Percentiles rank a stretch among this genome's conserved stretches.
Conservation (phyloP, 2,797 vertebrate species). For the Danio tinwini region DNA sequence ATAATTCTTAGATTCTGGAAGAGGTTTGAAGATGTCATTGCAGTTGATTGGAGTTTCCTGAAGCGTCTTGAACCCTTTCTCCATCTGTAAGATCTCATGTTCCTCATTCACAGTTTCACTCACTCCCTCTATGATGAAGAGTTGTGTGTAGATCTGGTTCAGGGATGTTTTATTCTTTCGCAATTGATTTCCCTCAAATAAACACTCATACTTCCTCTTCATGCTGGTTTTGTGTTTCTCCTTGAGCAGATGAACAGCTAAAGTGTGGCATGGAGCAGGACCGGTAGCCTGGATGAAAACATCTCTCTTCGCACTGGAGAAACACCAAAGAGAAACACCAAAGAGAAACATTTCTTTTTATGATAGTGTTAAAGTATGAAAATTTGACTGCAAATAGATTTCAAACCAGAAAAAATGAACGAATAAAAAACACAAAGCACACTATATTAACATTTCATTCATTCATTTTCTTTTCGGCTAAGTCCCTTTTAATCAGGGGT, state of each 20-base stretch:
- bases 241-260: neutral
- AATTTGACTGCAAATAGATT: too few relatives aligned
- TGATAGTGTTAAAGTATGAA: neutral
- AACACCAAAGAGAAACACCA: too few relatives aligned
- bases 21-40: neutral
- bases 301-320: neutral
- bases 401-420: too few relatives aligned
- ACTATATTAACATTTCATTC: too few relatives aligned
- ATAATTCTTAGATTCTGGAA: too few relatives aligned
- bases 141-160: neutral
- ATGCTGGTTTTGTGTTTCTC: neutral
- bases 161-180: neutral
- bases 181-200: neutral
- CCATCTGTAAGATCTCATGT: conserved; percentile 5
- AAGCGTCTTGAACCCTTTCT: neutral
- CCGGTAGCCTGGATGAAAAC: neutral
- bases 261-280: neutral
- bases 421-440: too few relatives aligned
- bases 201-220: neutral
- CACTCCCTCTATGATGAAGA: conserved; percentile 8
- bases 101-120: neutral
- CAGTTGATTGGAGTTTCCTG: neutral
- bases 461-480: too few relatives aligned
- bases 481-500: too few relatives aligned
- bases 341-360: neutral